These are phyloP conservation scores for Pelobates cultripes DNA, from an alignment of 2,797 vertebrate genomes.

Conservation along the genomic window DNA sequence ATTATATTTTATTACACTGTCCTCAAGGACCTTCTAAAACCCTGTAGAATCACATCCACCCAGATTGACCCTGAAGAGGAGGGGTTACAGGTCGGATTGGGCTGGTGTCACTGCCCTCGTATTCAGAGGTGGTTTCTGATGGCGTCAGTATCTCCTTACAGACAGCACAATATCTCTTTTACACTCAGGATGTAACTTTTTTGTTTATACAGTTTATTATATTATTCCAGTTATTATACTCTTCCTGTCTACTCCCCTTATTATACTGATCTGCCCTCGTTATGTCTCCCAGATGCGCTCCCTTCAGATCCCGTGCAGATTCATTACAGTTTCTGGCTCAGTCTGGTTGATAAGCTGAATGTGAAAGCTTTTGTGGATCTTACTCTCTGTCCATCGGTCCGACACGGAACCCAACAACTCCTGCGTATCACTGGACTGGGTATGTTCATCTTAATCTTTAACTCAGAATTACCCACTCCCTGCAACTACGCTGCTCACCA, in stretches of 20 bases:
- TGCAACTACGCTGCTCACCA: rapidly evolving
- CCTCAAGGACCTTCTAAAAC: no score
- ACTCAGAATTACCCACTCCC: not conserved
- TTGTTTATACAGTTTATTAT: no score
- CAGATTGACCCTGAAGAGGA: no score
- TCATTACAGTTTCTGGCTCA: constrained; percentile 91
- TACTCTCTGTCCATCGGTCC: constrained; percentile 84
- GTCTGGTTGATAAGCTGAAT: constrained; percentile 87
- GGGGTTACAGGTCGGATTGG: no score
- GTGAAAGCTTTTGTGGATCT: constrained; percentile 93
- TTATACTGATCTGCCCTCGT: not conserved
- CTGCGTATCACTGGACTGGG: constrained; percentile 90
- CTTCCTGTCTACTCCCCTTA: not conserved
- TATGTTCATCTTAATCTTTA: constrained; percentile 61
- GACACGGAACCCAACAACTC: constrained; percentile 90
- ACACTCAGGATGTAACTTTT: no score
- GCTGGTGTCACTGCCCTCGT: no score
- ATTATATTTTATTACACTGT: no score
- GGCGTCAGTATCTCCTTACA: no score
- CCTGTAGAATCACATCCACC: no score
- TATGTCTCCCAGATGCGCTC: constrained; percentile 70
- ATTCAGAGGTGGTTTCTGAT: no score
- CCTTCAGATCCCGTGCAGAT: constrained; percentile 88
- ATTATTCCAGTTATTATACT: not conserved
- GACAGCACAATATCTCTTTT: no score